Percentiles rank a stretch among this genome's conserved stretches.
Conservation (phyloP, 1,140 invertebrate species). For the Acyrthosiphon pisum region DNA sequence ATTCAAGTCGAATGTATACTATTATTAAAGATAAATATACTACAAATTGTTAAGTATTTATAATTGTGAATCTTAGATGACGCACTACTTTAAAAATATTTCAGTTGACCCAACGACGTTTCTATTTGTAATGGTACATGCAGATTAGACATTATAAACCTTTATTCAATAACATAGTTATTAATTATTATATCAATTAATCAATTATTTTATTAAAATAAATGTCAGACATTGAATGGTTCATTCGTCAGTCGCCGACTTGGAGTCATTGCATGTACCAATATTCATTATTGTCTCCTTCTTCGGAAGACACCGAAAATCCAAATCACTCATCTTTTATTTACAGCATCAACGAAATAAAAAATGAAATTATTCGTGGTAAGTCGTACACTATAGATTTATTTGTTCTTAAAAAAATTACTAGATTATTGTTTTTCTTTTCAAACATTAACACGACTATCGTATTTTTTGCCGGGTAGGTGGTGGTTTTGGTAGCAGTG, state of each 20-base stretch:
- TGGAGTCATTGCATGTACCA: background rate
- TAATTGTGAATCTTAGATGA: background rate
- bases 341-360: background rate
- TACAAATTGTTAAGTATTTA: background rate
- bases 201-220: constrained; percentile 5
- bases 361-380: background rate
- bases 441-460: no score
- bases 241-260: background rate
- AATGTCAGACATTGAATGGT: background rate
- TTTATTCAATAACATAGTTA: background rate
- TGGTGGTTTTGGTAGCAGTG: background rate
- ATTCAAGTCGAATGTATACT: background rate
- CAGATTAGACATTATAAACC: background rate
- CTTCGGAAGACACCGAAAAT: background rate
- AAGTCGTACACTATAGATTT: background rate
- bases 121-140: background rate
- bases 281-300: background rate
- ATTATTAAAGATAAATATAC: background rate
- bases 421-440: background rate
- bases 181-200: background rate
- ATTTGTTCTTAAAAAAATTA: background rate
- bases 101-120: background rate
- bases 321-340: background rate
- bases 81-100: background rate
- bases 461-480: background rate